Evolutionary conservation across 2,113 vertebrate species (phyloP).

Genomic region (Haliaeetus leucogaster): DNA sequence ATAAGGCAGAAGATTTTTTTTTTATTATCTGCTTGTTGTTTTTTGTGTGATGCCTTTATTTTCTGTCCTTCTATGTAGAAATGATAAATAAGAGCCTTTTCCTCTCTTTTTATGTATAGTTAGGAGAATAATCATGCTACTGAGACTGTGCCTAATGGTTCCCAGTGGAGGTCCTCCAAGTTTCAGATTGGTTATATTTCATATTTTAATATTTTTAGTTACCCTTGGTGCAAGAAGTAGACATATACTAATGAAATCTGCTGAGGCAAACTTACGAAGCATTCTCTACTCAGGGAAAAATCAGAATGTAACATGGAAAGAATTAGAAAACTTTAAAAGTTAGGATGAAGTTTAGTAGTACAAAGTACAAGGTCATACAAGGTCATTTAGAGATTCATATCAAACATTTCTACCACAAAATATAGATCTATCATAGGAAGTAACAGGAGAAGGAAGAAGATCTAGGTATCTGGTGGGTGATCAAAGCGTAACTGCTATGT

Average conservation of each 20-base stretch:
- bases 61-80: neutral
- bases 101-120: neutral
- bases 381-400: neutral
- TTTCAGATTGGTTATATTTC: neutral
- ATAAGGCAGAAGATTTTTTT: neutral
- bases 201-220: neutral
- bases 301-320: neutral
- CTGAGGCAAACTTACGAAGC: neutral
- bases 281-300: neutral
- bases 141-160: neutral
- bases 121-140: neutral
- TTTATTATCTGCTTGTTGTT: neutral
- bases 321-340: neutral
- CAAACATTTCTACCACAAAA: neutral
- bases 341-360: neutral
- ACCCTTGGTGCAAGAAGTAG: neutral
- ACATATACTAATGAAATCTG: neutral
- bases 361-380: neutral
- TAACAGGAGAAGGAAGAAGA: neutral
- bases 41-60: neutral
- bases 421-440: neutral
- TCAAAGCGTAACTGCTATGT: neutral
- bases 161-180: neutral
- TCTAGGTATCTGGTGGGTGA: neutral
- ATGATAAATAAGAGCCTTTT: neutral